These are phyloP conservation scores for Pristionchus entomophagus DNA, from an alignment of 2,888 invertebrate genomes.

Conservation along the genomic window DNA sequence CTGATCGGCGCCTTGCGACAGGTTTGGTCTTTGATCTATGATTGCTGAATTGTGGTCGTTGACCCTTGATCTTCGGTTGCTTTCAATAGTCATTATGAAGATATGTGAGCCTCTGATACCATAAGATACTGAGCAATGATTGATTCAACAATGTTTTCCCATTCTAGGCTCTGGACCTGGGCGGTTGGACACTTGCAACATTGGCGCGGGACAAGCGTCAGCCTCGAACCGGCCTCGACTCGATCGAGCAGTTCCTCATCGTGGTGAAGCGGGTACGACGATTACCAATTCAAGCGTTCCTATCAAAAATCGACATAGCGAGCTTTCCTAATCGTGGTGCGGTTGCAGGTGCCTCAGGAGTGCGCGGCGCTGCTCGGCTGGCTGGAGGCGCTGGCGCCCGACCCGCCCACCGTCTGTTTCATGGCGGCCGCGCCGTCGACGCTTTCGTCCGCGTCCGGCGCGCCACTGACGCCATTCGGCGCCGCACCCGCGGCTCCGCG, in stretches of 20 bases:
- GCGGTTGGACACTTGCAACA: conserved; percentile 86
- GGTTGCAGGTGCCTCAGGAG: conserved; percentile 50
- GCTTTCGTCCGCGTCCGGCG: conserved; percentile 47
- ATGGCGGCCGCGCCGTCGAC: conserved; percentile 58
- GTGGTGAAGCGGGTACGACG: conserved; percentile 83
- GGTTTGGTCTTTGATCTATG: conserved; percentile 71
- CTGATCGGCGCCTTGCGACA: conserved; percentile 78
- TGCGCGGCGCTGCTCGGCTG: conserved; percentile 77
- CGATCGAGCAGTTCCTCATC: conserved; percentile 88
- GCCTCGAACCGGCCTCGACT: conserved; percentile 79
- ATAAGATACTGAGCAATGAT: too few relatives aligned
- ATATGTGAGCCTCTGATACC: too few relatives aligned
- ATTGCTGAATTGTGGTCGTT: background rate
- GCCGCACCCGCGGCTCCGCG: background rate
- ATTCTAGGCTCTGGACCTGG: conserved; percentile 83
- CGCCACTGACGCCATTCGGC: background rate
- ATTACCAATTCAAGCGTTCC: conserved; percentile 46
- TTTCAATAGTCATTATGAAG: background rate
- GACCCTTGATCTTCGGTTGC: background rate
- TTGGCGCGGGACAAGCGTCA: conserved; percentile 78
- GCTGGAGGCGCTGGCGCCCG: conserved; percentile 46
- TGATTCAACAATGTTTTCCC: too few relatives aligned
- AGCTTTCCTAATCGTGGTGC: conserved; percentile 71
- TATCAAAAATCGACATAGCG: background rate
- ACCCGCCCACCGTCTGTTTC: conserved; percentile 46